phyloP scores from a whole-genome alignment of 2,888 invertebrate species.

The Chironomus tentans region DNA sequence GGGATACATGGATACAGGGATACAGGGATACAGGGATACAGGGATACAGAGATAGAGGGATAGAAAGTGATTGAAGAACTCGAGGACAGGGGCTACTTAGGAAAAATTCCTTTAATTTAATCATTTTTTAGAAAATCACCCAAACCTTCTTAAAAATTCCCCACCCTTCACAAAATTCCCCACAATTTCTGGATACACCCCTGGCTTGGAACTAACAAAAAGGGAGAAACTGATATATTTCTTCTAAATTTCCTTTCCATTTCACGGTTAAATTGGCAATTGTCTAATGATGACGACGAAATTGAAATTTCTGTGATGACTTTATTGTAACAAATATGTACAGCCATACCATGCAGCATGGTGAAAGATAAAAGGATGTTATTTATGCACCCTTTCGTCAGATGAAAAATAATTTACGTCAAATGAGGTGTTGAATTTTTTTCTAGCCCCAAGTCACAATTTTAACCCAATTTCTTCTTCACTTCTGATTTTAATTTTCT shows the following conservation, averaged over 20 bases:
- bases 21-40: too few relatives aligned
- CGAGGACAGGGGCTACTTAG: too few relatives aligned
- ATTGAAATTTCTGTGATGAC: neutral
- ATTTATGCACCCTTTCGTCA: neutral
- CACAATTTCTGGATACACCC: too few relatives aligned
- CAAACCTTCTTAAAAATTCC: too few relatives aligned
- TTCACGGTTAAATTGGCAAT: slow-evolving; percentile 11
- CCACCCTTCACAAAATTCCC: too few relatives aligned
- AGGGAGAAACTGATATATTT: neutral
- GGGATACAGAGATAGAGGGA: too few relatives aligned
- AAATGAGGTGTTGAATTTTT: neutral
- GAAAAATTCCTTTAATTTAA: too few relatives aligned
- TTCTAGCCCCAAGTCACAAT: neutral
- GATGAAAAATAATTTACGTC: neutral
- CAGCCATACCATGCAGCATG: neutral
- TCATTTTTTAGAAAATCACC: too few relatives aligned
- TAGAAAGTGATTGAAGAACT: too few relatives aligned
- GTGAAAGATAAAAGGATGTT: neutral
- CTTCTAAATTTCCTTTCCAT: neutral
- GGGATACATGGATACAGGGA: too few relatives aligned
- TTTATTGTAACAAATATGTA: neutral
- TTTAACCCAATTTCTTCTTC: neutral
- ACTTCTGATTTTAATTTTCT: neutral
- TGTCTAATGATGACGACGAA: slow-evolving; percentile 1
- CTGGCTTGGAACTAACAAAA: neutral